phyloP scores from a whole-genome alignment of 2,888 invertebrate genomes.

The Lagria hirta region DNA sequence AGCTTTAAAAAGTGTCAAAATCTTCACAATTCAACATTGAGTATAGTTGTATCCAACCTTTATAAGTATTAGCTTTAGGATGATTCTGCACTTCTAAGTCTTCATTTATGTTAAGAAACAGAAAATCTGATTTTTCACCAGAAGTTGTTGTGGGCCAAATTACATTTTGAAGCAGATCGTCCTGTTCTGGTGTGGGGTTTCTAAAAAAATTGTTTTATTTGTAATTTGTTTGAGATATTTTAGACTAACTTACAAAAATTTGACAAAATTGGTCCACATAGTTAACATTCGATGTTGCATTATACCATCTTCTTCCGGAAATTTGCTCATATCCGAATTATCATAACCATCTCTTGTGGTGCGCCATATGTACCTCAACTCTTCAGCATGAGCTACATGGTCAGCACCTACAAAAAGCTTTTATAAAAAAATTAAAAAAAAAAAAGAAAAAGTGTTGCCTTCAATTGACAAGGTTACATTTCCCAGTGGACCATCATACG shows the following conservation, averaged over 20 bases:
- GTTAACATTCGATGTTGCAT: conserved; percentile 25
- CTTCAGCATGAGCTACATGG: conserved; percentile 36
- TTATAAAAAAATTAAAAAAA: conserved; percentile 20
- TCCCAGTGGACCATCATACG: conserved; percentile 6
- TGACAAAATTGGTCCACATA: conserved; percentile 30
- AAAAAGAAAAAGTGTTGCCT: no score
- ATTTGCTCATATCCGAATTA: conserved; percentile 17
- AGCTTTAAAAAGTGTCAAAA: conserved; percentile 10
- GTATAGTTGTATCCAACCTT: conserved; percentile 3
- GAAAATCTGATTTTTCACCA: neutral
- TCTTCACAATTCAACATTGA: neutral
- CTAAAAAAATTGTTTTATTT: conserved; percentile 6
- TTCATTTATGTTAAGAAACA: conserved; percentile 11
- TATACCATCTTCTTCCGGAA: conserved; percentile 21
- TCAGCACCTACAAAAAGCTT: conserved; percentile 29
- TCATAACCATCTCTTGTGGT: conserved; percentile 10
- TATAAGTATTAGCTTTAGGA: conserved; percentile 2
- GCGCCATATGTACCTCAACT: conserved; percentile 32
- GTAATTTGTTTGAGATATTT: neutral
- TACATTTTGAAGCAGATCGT: conserved; percentile 14
- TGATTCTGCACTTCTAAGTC: conserved; percentile 13
- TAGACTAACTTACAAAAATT: conserved; percentile 2
- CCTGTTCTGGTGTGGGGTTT: conserved; percentile 12
- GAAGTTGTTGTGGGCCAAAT: conserved; percentile 10
- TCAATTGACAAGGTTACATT: conserved; percentile 1